A percentile compares a stretch with the other conserved stretches of the same genome.
These are phyloP conservation scores for Macaca mulatta DNA, from an alignment of 2,113 vertebrate genomes.

Conservation along the genomic window DNA sequence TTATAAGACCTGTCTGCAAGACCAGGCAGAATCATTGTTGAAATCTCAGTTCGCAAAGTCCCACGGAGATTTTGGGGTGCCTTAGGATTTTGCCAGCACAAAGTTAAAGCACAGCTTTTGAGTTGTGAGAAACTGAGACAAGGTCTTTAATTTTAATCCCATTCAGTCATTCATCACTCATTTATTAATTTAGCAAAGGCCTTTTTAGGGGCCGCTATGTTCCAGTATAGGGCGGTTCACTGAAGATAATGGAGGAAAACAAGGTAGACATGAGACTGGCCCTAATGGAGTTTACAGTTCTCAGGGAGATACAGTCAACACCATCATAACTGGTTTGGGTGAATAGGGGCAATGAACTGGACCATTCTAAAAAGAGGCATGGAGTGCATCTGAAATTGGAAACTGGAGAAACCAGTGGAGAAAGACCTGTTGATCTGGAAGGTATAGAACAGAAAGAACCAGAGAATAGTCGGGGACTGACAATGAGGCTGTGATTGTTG, in stretches of 20 bases:
- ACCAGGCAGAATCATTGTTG: neutral
- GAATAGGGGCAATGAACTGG: neutral
- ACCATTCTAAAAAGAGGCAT: neutral
- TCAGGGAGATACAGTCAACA: neutral
- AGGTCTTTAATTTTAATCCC: neutral
- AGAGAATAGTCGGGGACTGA: neutral
- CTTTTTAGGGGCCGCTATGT: fast-evolving
- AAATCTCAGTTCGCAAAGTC: neutral
- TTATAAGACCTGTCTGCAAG: neutral
- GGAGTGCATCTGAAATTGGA: neutral
- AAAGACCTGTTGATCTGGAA: neutral
- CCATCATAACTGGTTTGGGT: neutral
- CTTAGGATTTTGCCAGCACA: neutral
- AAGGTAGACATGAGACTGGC: fast-evolving
- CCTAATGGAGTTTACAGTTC: neutral
- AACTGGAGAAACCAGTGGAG: neutral
- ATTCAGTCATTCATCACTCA: neutral
- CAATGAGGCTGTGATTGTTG: neutral
- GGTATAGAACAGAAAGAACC: neutral
- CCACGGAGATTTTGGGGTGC: fast-evolving
- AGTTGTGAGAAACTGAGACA: neutral
- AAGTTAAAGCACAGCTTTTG: neutral
- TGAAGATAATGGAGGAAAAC: fast-evolving
- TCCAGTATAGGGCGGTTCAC: neutral
- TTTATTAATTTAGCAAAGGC: neutral